A percentile compares a stretch with the other conserved stretches of the same genome.
Conservation (phyloP, 1,140 invertebrate genomes). For the Nixonia krombeini region DNA sequence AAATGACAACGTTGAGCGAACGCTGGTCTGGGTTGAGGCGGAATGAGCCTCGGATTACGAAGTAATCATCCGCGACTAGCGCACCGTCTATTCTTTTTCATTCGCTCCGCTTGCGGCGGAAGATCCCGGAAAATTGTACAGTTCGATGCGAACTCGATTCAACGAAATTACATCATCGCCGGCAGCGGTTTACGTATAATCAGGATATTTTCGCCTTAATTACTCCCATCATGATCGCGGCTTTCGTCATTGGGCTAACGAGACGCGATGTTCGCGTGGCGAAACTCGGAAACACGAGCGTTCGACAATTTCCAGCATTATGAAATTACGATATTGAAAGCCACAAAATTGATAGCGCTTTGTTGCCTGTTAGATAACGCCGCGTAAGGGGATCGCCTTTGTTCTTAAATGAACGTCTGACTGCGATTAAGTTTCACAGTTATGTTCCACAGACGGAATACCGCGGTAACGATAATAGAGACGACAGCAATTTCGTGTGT, state of each 20-base stretch:
- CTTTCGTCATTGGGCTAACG: constrained; percentile 8
- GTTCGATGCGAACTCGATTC: constrained; percentile 19
- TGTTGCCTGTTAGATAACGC: constrained; percentile 7
- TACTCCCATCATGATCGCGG: constrained; percentile 13
- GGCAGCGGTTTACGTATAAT: constrained; percentile 26
- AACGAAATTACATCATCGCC: constrained; percentile 28
- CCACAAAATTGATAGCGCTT: constrained; percentile 1
- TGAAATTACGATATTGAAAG: constrained; percentile 10
- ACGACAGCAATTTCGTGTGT: constrained; percentile 17
- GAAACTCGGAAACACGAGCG: no score
- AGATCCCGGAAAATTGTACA: constrained; percentile 20
- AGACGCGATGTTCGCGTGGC: no score
- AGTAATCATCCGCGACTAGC: constrained; percentile 51
- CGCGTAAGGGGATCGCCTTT: constrained; percentile 9
- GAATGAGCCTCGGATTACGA: constrained; percentile 34
- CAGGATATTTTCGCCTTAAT: constrained; percentile 24
- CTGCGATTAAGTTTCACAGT: constrained; percentile 19
- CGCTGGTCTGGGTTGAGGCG: constrained; percentile 8
- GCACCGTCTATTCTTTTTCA: constrained; percentile 24
- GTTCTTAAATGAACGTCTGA: constrained; percentile 13
- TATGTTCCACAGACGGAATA: constrained; percentile 16
- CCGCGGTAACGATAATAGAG: constrained; percentile 14
- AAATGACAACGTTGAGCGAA: constrained; percentile 41
- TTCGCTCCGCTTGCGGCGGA: constrained; percentile 11
- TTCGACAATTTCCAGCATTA: no score